Percentiles rank a stretch among this genome's conserved stretches.
Evolutionary conservation across 1,140 invertebrate species (phyloP).

Genomic region (Pentalonia nigronervosa): DNA sequence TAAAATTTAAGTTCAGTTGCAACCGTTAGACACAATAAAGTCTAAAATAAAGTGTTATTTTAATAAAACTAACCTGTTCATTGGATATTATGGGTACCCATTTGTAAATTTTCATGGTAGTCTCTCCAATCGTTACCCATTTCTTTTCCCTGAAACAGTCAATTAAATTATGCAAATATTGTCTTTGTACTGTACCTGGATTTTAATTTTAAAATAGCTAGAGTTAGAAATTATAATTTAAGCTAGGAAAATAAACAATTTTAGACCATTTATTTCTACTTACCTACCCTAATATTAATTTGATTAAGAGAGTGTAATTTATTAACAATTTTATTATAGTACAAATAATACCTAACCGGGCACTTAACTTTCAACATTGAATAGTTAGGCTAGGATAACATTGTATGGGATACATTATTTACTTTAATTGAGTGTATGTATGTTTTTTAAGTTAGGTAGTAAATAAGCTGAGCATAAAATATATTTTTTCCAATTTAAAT

Average conservation of each 20-base stretch:
- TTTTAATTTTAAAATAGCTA: background rate
- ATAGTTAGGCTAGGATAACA: no score
- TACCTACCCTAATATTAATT: background rate
- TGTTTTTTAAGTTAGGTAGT: no score
- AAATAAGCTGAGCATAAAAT: no score
- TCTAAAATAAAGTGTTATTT: slow-evolving; percentile 59
- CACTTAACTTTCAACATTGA: no score
- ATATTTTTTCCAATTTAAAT: no score
- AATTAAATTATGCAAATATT: background rate
- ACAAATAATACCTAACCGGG: no score
- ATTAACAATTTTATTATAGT: no score
- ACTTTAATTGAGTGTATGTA: no score
- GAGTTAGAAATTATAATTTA: background rate
- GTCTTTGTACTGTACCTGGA: background rate
- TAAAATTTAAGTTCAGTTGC: no score
- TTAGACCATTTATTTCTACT: background rate
- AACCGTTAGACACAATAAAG: no score
- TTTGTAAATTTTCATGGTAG: slow-evolving; percentile 98
- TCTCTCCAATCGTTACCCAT: slow-evolving; percentile 97
- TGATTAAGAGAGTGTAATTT: no score
- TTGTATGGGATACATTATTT: no score
- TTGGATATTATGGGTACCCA: slow-evolving; percentile 91
- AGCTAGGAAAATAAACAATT: background rate
- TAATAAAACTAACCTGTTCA: slow-evolving; percentile 68
- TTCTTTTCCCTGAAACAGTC: slow-evolving; percentile 87